Evolutionary conservation across 53 echinoderm and acorn worm species (phyloP).

Genomic region (Luidia sarsii): DNA sequence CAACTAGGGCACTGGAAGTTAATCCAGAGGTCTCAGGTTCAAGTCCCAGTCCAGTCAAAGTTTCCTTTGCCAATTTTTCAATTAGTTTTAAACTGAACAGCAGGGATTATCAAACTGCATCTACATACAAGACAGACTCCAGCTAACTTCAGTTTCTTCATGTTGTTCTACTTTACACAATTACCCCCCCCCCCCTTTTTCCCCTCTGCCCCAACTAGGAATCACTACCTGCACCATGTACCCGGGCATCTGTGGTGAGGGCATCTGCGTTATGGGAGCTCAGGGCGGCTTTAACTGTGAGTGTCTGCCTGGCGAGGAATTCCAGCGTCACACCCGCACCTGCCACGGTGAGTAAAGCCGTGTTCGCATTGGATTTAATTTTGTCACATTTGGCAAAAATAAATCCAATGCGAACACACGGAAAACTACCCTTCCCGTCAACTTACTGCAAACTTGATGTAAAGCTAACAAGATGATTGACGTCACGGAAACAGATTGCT

Average conservation of each 20-base stretch:
- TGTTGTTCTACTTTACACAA: not conserved
- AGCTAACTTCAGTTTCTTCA: not conserved
- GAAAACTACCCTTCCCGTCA: no score
- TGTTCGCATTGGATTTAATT: no score
- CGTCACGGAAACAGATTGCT: no score
- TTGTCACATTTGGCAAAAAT: no score
- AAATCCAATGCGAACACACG: no score
- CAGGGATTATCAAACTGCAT: not conserved
- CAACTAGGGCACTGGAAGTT: no score
- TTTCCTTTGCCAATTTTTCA: no score
- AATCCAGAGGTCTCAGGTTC: no score
- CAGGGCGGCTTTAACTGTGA: conserved; percentile 20
- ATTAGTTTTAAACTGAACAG: not conserved
- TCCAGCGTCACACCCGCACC: conserved; percentile 29
- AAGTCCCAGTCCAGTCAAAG: no score
- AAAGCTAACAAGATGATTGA: no score
- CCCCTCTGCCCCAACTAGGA: conserved; percentile 36
- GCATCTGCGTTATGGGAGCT: conserved; percentile 58
- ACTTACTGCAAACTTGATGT: no score
- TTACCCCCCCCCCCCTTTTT: not conserved
- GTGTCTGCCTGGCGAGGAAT: conserved; percentile 43
- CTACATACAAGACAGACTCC: no score
- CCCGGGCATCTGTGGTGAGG: conserved; percentile 75
- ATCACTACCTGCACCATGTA: conserved; percentile 64
- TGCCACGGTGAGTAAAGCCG: conserved; percentile 41